Evolutionary conservation across 2,113 vertebrate species (phyloP).

Genomic region (Patagioenas fasciata): DNA sequence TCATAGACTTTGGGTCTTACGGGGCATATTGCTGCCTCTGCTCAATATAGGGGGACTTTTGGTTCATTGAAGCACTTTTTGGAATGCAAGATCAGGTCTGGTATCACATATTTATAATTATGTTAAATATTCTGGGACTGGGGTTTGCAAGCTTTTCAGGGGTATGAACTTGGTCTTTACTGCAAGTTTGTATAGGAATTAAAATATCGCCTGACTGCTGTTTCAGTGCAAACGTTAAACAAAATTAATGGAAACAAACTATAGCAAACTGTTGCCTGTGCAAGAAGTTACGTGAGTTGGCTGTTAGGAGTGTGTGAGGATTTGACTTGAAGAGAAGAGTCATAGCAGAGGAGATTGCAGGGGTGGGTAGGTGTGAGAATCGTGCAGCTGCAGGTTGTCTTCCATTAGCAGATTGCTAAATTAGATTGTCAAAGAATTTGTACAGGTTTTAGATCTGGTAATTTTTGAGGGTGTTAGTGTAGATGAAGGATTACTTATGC

Average conservation of each 20-base stretch:
- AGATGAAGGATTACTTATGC: not conserved
- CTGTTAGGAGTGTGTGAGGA: not conserved
- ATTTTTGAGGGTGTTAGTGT: not conserved
- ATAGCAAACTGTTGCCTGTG: not conserved
- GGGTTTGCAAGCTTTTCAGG: not conserved
- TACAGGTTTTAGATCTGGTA: not conserved
- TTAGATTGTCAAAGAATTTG: not conserved
- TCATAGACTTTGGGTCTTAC: not conserved
- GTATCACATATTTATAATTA: not conserved
- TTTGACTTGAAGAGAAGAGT: not conserved
- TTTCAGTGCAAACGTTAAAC: not conserved
- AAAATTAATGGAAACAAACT: not conserved
- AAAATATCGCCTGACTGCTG: not conserved
- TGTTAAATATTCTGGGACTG: not conserved
- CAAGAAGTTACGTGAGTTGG: accelerated
- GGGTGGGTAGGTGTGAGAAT: not conserved
- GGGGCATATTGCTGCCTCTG: not conserved
- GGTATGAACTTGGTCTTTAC: not conserved
- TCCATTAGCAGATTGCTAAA: not conserved
- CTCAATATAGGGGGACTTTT: not conserved
- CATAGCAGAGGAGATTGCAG: not conserved
- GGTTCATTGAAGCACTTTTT: not conserved
- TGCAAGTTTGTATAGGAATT: not conserved
- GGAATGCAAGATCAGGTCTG: not conserved
- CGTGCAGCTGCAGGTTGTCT: not conserved